Conservation (phyloP, 1,140 invertebrate species). For the Lysiphlebus fabarum region DNA sequence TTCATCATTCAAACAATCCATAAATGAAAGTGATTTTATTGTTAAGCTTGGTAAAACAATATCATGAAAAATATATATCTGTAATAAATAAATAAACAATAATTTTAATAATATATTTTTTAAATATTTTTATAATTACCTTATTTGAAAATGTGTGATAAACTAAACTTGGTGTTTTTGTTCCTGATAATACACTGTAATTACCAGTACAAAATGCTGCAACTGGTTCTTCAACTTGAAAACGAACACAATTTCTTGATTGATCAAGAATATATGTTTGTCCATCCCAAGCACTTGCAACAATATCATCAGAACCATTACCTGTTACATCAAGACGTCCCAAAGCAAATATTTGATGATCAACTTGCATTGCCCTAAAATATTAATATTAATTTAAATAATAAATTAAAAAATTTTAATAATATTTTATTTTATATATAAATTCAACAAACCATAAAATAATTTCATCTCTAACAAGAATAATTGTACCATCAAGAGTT, state of each 20-base stretch:
- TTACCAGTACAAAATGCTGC: constrained; percentile 67
- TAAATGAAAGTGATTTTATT: constrained; percentile 37
- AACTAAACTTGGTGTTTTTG: constrained; percentile 62
- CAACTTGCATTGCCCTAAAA: constrained; percentile 69
- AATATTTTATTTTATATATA: no score
- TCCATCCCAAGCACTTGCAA: constrained; percentile 76
- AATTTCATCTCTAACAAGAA: constrained; percentile 63
- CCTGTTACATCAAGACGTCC: constrained; percentile 70
- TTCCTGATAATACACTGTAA: constrained; percentile 57
- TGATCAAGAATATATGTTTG: constrained; percentile 76
- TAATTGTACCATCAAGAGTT: constrained; percentile 70
- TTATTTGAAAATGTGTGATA: constrained; percentile 72
- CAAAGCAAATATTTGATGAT: constrained; percentile 73
- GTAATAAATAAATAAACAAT: constrained; percentile 23
- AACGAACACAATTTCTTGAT: constrained; percentile 64
- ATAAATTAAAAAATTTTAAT: no score
- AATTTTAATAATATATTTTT: not conserved
- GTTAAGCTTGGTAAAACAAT: constrained; percentile 49
- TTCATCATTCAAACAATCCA: constrained; percentile 32
- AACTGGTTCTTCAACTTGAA: constrained; percentile 73
- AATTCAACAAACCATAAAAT: constrained; percentile 60
- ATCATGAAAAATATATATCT: constrained; percentile 52
- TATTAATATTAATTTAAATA: no score
- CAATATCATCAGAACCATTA: constrained; percentile 68
- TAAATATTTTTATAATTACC: constrained; percentile 45